phyloP scores from a whole-genome alignment of 2,113 vertebrate species.

The Leucoraja erinaceus region DNA sequence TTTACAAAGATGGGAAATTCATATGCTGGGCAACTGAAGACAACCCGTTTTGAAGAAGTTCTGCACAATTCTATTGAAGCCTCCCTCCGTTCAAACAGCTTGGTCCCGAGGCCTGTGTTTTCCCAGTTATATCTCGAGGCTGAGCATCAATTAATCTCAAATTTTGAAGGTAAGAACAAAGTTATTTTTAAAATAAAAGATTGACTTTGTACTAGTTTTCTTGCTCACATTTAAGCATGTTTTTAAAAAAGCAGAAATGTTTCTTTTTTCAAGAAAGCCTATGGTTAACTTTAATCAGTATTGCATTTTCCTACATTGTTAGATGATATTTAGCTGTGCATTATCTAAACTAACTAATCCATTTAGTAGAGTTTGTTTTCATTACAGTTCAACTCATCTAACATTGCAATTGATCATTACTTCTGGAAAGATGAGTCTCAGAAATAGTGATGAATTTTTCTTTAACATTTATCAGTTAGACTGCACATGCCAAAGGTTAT shows the following conservation, averaged over 20 bases:
- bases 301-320: neutral
- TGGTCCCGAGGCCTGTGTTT: constrained; percentile 85
- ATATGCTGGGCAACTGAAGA: constrained; percentile 85
- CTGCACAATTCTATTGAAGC: constrained; percentile 93
- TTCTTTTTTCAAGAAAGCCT: neutral
- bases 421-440: neutral
- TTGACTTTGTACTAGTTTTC: neutral
- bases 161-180: constrained; percentile 64
- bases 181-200: neutral
- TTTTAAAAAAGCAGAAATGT: neutral
- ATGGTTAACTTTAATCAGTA: neutral
- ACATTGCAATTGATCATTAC: neutral
- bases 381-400: neutral
- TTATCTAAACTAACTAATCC: neutral
- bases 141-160: constrained; percentile 66
- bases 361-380: neutral
- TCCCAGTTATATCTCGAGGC: constrained; percentile 90
- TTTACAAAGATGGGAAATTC: constrained; percentile 85
- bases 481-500: neutral
- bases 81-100: constrained; percentile 82
- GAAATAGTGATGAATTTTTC: neutral
- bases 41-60: constrained; percentile 87
- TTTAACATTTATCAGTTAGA: neutral
- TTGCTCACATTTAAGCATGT: neutral
- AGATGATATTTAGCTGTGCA: neutral